Percentiles rank a stretch among this genome's conserved stretches.
These are phyloP conservation scores for Oncorhynchus keta DNA, from an alignment of 2,113 vertebrate genomes.

Conservation along the genomic window DNA sequence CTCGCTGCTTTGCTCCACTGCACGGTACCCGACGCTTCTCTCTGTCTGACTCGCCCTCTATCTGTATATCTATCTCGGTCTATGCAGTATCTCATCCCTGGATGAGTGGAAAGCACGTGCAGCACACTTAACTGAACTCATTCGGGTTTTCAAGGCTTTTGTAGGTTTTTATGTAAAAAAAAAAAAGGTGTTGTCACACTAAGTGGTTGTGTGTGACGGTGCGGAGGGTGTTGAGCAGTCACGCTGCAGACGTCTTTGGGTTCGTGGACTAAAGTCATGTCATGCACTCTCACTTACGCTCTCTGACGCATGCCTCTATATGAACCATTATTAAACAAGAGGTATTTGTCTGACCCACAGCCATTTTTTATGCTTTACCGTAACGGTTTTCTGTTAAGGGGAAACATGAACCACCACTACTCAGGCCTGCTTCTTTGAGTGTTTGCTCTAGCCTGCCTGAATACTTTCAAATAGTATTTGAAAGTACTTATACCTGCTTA, in stretches of 20 bases:
- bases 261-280: conserved; percentile 5
- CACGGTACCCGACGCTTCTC: conserved; percentile 4
- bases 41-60: neutral
- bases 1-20: conserved; percentile 21
- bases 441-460: no score
- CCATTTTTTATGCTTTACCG: no score
- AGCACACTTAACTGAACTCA: neutral
- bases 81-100: neutral
- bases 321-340: neutral
- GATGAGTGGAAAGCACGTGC: conserved; percentile 3
- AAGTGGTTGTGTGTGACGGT: neutral
- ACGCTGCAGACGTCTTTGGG: neutral
- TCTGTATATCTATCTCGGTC: neutral
- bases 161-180: no score
- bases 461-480: neutral
- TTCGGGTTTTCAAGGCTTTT: no score
- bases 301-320: neutral
- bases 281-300: neutral
- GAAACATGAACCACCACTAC: neutral
- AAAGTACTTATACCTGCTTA: neutral
- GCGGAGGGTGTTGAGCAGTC: neutral
- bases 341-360: neutral
- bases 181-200: neutral
- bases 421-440: neutral
- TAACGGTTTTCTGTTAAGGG: neutral